Evolutionary conservation across 2,888 invertebrate genomes (phyloP).

Genomic region (Zaprionus bogoriensis): DNA sequence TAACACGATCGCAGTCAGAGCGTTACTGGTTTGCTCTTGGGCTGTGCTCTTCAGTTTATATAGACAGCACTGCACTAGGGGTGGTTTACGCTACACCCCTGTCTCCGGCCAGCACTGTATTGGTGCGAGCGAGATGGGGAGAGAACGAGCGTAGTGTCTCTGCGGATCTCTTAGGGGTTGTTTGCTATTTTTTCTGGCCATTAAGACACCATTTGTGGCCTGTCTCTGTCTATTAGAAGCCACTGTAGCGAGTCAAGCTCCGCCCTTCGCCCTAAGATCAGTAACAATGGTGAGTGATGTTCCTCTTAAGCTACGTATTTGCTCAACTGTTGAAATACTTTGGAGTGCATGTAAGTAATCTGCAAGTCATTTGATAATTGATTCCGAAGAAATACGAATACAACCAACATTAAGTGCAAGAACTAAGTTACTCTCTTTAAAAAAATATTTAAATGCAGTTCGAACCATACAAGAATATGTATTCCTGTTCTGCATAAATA

Average conservation of each 20-base stretch:
- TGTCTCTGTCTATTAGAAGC: slow-evolving; percentile 57
- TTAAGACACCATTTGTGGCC: slow-evolving; percentile 67
- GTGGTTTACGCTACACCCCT: slow-evolving; percentile 52
- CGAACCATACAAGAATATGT: too few relatives aligned
- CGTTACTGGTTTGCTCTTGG: slow-evolving; percentile 62
- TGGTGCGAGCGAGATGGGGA: slow-evolving; percentile 16
- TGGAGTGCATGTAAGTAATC: background rate
- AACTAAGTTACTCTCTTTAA: too few relatives aligned
- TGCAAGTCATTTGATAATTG: background rate
- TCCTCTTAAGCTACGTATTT: background rate
- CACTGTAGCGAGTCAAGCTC: slow-evolving; percentile 78
- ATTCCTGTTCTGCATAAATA: too few relatives aligned
- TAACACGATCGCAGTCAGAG: slow-evolving; percentile 71
- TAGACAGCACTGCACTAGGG: slow-evolving; percentile 44
- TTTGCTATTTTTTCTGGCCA: slow-evolving; percentile 49
- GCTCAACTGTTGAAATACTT: background rate
- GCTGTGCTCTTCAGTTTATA: slow-evolving; percentile 65
- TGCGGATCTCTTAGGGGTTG: slow-evolving; percentile 78
- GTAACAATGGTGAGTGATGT: slow-evolving; percentile 59
- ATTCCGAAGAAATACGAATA: background rate
- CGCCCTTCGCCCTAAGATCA: slow-evolving; percentile 70
- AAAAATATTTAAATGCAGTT: too few relatives aligned
- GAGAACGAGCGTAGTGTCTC: slow-evolving; percentile 10
- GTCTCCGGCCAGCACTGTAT: slow-evolving; percentile 23
- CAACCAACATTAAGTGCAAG: too few relatives aligned